These are phyloP conservation scores for Scolopax mira DNA, from an alignment of 2,113 vertebrate genomes.

Conservation along the genomic window DNA sequence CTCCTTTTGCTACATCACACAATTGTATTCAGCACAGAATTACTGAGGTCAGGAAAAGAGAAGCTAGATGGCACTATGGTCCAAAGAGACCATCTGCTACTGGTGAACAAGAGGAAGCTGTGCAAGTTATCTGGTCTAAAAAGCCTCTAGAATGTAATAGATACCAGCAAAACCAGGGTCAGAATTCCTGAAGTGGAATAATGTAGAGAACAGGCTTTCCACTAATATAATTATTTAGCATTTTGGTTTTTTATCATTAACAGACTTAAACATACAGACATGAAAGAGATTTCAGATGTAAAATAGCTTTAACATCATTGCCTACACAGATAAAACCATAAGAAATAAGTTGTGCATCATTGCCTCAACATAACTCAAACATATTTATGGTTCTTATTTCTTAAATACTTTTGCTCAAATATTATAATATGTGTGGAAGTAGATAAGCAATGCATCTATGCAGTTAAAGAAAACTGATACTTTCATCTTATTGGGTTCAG, in stretches of 20 bases:
- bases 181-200: neutral
- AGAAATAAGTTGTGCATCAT: neutral
- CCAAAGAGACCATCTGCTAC: constrained; percentile 19
- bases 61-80: constrained; percentile 72
- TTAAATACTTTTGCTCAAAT: neutral
- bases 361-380: neutral
- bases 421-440: neutral
- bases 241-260: neutral
- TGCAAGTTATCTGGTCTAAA: neutral
- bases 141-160: neutral
- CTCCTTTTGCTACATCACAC: neutral
- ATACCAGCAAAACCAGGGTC: neutral
- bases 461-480: neutral
- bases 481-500: neutral
- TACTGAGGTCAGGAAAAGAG: constrained; percentile 20
- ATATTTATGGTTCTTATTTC: too few species aligned
- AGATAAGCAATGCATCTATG: neutral
- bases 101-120: neutral
- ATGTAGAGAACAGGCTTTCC: neutral
- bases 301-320: neutral
- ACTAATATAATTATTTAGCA: neutral
- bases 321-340: neutral
- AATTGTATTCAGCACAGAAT: neutral
- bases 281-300: neutral
- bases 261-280: neutral